Base-by-base conservation (phyloP, 2,113 vertebrate species). In the Upupa epops region DNA sequence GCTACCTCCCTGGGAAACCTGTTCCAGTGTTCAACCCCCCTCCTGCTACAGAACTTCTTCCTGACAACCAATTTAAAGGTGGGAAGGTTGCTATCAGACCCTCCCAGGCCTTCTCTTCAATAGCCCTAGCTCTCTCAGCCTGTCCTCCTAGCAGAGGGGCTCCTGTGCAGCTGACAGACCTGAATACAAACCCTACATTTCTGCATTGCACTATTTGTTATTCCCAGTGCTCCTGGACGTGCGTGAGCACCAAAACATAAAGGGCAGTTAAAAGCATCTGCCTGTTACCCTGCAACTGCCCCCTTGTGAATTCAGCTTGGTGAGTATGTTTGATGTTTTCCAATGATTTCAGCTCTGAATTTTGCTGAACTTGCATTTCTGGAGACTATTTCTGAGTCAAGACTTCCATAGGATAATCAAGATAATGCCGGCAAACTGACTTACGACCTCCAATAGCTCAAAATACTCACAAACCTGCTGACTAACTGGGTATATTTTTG, bases 381-480 rank as follows among this genome's bases (percentile, higher is more conserved):
- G 3, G 60, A 92, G 87, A 66, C 87, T 91, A 89, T 94, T 95
- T 94, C 46, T 82, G 78, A 79, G 18, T 63, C 46, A 90, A 94
- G 59, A n/a, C 55, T 89, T 93, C 63, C 87, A 92, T 69, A 65
- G 51, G 71, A 87, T 92, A 94, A 95, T 91, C 81, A 96, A 92
- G 84, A 93, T 92, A 89, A 89, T 66, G 82, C 55, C 0, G 0
- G 59, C 74, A 91, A 96, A 70, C 48, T 89, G 93, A 91, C 95
- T 91, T 93, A 69, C 87, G 89, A 93, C 84, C 94, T 73, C 65
- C 74, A 48, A 24, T 34, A 34, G 79, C 86, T 94, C 74, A 89
- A 87, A 93, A 92, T 93, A 95, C 51, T 92, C 89, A 69, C 59
- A 93, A 82, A 65, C 46, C 66, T 73, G 84, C 87, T 95, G 95